Base-by-base conservation (phyloP, 2,797 vertebrate genomes). In the Hypotaenidia okinawae region DNA sequence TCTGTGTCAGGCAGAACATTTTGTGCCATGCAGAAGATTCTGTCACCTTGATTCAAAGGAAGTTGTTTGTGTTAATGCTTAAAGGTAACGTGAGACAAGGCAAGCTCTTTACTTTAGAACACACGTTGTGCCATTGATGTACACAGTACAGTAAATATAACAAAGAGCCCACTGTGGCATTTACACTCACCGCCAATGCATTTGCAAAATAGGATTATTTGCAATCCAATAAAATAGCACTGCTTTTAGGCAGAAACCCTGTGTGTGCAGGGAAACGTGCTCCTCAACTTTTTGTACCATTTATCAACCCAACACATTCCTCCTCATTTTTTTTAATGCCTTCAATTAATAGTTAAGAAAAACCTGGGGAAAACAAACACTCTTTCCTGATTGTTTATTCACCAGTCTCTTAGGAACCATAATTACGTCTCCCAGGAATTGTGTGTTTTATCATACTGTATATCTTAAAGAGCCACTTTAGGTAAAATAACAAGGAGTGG, bases 401-500 rank as follows among this genome's bases (percentile, higher is more conserved):
- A 41, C 80, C 91, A 93, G 94, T 96, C 97, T 98, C 63, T 96
- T 92, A 94, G 74, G 96, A 94, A 95, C 96, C 87, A 67, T 96
- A 96, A 97, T 98, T 97, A 96, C 51, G 84, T 95, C 96, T 97
- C 95, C 70, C 70, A 89, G 95, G 88, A 97, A 97, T 97, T 94
- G 80, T 85, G 92, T 90, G 89, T 96, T 97, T 97, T 98, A 98
- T 98, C 97, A 80, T 95, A 83, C 83, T 63, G 85, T 93, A 85
- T 97, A 97, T 98, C 97, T 98, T 54, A 55, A 97, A 92, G 95
- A 97, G 97, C 92, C 97, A 97, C 96, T 93, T 87, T 93, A 97
- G 95, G 97, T 95, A 97, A 97, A 97, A 97, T 97, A 97, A 98
- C 97, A 97, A 54, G 80, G 96, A 97, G 97, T 98, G 96, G 95